Evolutionary conservation across 2,113 vertebrate species (phyloP).

Genomic region (Scalopus aquaticus): DNA sequence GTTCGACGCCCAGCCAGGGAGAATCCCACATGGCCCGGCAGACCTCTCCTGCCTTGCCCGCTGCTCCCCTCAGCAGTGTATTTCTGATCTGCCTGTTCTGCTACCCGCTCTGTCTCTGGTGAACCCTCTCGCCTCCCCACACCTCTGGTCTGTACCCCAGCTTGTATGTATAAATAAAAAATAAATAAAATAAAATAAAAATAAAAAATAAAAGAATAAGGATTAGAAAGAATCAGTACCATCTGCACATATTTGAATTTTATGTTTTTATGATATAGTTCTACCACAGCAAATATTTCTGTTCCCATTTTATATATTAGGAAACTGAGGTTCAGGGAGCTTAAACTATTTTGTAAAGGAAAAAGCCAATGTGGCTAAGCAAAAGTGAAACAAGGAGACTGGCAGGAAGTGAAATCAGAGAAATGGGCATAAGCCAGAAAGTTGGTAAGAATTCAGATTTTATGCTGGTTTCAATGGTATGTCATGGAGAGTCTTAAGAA

Average conservation of each 20-base stretch:
- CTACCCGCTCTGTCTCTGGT: no score
- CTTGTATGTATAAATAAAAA: no score
- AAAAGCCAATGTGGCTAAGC: background rate
- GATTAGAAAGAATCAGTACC: background rate
- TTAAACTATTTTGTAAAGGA: background rate
- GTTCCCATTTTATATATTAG: slow-evolving; percentile 20
- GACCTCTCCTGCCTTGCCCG: no score
- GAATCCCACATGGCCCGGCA: no score
- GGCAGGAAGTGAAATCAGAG: background rate
- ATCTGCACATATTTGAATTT: background rate
- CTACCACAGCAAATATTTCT: background rate
- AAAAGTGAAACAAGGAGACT: background rate
- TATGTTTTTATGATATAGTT: background rate
- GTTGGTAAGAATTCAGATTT: background rate
- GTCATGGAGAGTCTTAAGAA: background rate
- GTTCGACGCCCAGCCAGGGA: no score
- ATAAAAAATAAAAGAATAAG: slow-evolving; percentile 24
- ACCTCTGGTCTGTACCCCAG: no score
- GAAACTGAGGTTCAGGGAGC: background rate
- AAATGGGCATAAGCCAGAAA: slow-evolving; percentile 7
- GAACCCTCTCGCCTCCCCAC: no score
- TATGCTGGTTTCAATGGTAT: background rate
- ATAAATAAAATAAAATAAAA: no score
- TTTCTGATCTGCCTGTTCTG: no score
- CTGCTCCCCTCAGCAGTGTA: no score